Evolutionary conservation across 2,113 vertebrate species (phyloP).

Genomic region (Coturnix japonica): DNA sequence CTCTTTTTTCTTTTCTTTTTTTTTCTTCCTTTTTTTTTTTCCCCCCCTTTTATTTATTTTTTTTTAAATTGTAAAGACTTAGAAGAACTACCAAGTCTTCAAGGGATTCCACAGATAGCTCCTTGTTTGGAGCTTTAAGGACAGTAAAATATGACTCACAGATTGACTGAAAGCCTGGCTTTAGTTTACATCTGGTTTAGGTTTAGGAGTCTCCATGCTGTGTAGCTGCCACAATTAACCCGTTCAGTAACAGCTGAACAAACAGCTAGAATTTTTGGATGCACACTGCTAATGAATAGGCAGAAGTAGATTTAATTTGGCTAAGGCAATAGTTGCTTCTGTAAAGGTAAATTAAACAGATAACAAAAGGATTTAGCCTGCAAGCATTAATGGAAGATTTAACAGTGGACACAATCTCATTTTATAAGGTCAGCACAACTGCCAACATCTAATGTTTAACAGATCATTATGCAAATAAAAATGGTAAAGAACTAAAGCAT

Average conservation of each 20-base stretch:
- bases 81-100: constrained; percentile 65
- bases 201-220: constrained; percentile 66
- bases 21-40: background rate
- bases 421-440: background rate
- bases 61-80: constrained; percentile 50
- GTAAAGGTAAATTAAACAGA: background rate
- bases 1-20: background rate
- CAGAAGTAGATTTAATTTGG: background rate
- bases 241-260: constrained; percentile 47
- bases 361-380: background rate
- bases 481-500: background rate
- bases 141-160: constrained; percentile 74
- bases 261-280: background rate
- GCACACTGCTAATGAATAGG: background rate
- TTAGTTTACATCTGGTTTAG: constrained; percentile 78
- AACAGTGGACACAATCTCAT: background rate
- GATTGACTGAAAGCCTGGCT: constrained; percentile 72
- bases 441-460: background rate
- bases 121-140: constrained; percentile 73
- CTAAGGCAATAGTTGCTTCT: background rate
- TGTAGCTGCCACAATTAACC: constrained; percentile 66
- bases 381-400: background rate
- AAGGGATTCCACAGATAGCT: constrained; percentile 62
- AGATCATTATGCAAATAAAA: background rate
- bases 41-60: background rate